Evolutionary conservation across 2,888 invertebrate genomes (phyloP).

Genomic region (Drosophila neutralis): DNA sequence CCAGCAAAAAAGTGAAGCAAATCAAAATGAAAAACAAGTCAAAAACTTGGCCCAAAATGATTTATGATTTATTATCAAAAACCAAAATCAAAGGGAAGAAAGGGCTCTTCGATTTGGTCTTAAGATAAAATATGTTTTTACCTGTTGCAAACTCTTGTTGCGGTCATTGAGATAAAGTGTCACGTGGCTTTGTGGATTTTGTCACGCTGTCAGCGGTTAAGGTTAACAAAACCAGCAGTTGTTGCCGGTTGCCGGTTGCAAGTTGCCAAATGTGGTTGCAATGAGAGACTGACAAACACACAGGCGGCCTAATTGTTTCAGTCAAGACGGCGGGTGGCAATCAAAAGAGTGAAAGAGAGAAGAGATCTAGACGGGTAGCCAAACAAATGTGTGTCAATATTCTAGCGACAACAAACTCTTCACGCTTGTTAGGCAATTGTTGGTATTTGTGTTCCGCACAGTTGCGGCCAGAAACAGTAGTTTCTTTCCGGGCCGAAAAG

Average conservation of each 20-base stretch:
- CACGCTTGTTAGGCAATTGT: conserved; percentile 60
- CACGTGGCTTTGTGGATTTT: conserved; percentile 78
- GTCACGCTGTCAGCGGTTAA: conserved; percentile 81
- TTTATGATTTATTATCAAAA: conserved; percentile 56
- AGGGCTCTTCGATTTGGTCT: conserved; percentile 8
- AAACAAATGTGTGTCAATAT: conserved; percentile 69
- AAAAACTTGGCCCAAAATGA: conserved; percentile 15
- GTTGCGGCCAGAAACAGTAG: conserved; percentile 39
- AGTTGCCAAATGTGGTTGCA: conserved; percentile 54
- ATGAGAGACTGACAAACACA: conserved; percentile 36
- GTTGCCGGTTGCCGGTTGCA: conserved; percentile 54
- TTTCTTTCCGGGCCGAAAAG: conserved; percentile 34
- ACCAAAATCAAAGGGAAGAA: conserved; percentile 1
- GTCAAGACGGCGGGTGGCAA: conserved; percentile 49
- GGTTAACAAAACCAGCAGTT: conserved; percentile 28
- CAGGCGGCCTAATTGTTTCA: conserved; percentile 66
- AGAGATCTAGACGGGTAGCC: conserved; percentile 28
- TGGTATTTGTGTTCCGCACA: conserved; percentile 27
- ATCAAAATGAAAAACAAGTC: neutral
- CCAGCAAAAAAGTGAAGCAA: neutral
- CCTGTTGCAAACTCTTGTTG: conserved; percentile 63
- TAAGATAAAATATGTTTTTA: conserved; percentile 19
- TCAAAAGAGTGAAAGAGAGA: conserved; percentile 4
- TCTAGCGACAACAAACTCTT: conserved; percentile 58
- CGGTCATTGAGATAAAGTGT: conserved; percentile 82